Conservation (phyloP, 2,888 invertebrate species). For the Clepsis dumicolana region DNA sequence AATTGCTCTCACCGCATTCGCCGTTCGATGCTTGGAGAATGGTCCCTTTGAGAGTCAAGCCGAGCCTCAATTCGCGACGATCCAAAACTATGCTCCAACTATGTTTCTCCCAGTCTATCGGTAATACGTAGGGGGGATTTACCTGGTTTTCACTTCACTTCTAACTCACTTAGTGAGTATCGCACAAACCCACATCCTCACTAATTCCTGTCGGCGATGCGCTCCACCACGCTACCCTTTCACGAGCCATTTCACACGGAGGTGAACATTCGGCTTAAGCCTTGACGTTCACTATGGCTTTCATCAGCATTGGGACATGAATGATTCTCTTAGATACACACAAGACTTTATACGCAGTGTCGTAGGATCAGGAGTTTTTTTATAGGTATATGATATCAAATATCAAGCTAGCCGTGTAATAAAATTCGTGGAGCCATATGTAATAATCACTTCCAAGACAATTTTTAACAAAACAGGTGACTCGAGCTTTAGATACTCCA, state of each 20-base stretch:
- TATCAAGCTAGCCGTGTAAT: no score
- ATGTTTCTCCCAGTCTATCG: not conserved
- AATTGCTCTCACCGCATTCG: not conserved
- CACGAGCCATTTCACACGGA: slow-evolving; percentile 35
- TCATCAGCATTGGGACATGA: slow-evolving; percentile 9
- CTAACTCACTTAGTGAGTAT: not conserved
- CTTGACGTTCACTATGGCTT: slow-evolving; percentile 32
- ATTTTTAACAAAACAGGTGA: not conserved
- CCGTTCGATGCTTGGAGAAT: no score
- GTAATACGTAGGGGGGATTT: no score
- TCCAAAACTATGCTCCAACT: not conserved
- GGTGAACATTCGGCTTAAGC: slow-evolving; percentile 37
- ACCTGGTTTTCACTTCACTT: not conserved
- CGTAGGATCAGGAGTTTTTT: not conserved
- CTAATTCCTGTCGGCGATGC: slow-evolving; percentile 21
- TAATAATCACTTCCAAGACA: no score
- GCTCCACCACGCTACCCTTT: slow-evolving; percentile 23
- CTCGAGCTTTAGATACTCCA: not conserved
- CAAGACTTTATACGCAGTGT: no score
- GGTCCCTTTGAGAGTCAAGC: slow-evolving; percentile 50
- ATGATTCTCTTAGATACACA: not conserved
- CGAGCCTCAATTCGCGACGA: not conserved
- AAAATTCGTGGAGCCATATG: no score
- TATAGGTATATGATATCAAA: no score
- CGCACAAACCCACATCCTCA: not conserved